Conservation (phyloP, 2,113 vertebrate species). For the Scytalopus superciliaris region DNA sequence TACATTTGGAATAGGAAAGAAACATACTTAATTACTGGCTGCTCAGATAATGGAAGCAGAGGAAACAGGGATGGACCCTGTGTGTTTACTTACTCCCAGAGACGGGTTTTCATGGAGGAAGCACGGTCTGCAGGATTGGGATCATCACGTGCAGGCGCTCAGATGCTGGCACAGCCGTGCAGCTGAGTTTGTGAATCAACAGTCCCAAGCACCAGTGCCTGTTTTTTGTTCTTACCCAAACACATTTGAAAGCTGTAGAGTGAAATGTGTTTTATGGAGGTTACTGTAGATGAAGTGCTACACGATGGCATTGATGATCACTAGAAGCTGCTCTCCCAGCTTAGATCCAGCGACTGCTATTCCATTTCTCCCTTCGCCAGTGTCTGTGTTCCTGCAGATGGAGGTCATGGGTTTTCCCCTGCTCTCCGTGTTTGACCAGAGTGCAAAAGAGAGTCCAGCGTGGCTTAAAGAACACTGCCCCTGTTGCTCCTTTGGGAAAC, state of each 20-base stretch:
- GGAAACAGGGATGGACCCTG: background rate
- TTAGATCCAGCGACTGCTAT: background rate
- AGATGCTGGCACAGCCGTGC: fast-evolving
- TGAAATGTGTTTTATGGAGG: background rate
- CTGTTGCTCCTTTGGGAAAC: background rate
- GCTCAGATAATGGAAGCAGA: background rate
- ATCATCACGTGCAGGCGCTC: background rate
- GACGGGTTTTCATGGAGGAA: background rate
- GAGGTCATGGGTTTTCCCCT: background rate
- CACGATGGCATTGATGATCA: background rate
- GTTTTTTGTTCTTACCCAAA: background rate
- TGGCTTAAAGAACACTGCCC: background rate
- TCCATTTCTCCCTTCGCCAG: background rate
- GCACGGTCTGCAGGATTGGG: background rate
- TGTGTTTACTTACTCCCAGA: background rate
- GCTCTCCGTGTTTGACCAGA: background rate
- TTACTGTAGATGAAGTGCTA: background rate
- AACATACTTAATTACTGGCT: background rate
- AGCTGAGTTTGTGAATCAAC: background rate
- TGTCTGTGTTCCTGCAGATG: background rate
- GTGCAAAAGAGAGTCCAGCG: background rate
- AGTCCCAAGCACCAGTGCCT: background rate
- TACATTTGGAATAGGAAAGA: background rate
- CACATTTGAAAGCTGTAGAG: background rate
- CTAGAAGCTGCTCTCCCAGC: background rate